Percentiles rank a stretch among this genome's conserved stretches.
Conservation (phyloP, 92 coral and sea anemone genomes). For the Parazoanthus darwini region DNA sequence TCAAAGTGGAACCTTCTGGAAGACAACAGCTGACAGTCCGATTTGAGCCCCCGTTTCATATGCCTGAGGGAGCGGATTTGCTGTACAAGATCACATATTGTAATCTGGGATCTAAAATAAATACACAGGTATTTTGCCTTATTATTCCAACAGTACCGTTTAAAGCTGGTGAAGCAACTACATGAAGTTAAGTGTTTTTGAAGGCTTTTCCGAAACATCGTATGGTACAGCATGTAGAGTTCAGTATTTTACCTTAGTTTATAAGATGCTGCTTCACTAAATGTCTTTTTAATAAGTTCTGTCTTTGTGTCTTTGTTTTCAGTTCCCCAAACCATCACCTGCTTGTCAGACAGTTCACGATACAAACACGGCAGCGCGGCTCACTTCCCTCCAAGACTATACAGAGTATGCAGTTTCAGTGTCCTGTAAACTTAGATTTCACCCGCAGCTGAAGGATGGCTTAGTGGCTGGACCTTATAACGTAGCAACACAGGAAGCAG, state of each 20-base stretch:
- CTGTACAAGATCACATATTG: slow-evolving; percentile 30
- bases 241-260: background rate
- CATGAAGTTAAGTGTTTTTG: background rate
- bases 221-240: background rate
- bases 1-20: slow-evolving; percentile 23
- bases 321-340: background rate
- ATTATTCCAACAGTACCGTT: background rate
- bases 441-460: background rate
- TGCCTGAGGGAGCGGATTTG: background rate
- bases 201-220: too few relatives aligned
- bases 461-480: slow-evolving; percentile 3
- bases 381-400: background rate
- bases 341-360: background rate
- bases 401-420: slow-evolving; percentile 3
- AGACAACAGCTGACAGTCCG: background rate
- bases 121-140: slow-evolving; percentile 3
- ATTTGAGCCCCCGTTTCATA: slow-evolving; percentile 23
- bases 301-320: background rate
- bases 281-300: background rate
- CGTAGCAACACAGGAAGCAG: slow-evolving; percentile 19
- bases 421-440: background rate
- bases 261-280: too few relatives aligned
- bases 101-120: slow-evolving; percentile 2
- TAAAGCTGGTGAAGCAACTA: background rate
- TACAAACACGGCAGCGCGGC: background rate